Evolutionary conservation across 2,113 vertebrate genomes (phyloP).

Genomic region (Hymenochirus boettgeri): DNA sequence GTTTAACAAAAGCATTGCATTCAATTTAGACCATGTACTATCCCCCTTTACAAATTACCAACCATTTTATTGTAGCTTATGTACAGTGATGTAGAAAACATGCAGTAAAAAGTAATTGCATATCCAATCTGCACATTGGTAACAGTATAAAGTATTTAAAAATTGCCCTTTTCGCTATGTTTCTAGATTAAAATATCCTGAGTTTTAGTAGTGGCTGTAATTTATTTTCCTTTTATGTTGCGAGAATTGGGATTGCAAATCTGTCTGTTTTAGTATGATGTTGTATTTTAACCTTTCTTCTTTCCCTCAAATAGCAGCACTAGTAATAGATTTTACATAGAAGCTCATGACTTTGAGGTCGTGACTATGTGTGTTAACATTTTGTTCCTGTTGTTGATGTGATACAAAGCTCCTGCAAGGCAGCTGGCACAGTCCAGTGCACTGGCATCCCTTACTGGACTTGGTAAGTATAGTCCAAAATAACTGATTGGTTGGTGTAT

Average conservation of each 20-base stretch:
- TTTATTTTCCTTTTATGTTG: conserved; percentile 15
- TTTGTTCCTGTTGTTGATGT: conserved; percentile 99
- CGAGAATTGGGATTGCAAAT: conserved; percentile 12
- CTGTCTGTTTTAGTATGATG: conserved; percentile 57
- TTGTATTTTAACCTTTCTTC: conserved; percentile 79
- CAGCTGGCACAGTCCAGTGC: conserved; percentile 99
- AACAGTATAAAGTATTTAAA: background rate
- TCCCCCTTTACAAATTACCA: too few species aligned
- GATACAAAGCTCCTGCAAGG: conserved; percentile 99
- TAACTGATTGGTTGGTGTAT: conserved; percentile 63
- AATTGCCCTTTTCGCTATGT: background rate
- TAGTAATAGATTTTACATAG: conserved; percentile 93
- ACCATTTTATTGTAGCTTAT: too few species aligned
- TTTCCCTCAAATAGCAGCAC: conserved; percentile 88
- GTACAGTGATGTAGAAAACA: too few species aligned
- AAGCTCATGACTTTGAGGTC: conserved; percentile 96
- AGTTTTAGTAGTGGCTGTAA: background rate
- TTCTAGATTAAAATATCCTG: background rate
- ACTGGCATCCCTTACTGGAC: conserved; percentile 99
- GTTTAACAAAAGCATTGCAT: too few species aligned
- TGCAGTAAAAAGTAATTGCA: too few species aligned
- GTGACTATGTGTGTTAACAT: conserved; percentile 99
- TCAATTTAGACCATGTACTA: too few species aligned
- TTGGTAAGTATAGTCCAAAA: conserved; percentile 90
- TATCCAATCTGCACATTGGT: too few species aligned